Percentiles rank a stretch among this genome's conserved stretches.
Conservation (phyloP, 1,140 invertebrate genomes). For the Lasaia peninsularis region DNA sequence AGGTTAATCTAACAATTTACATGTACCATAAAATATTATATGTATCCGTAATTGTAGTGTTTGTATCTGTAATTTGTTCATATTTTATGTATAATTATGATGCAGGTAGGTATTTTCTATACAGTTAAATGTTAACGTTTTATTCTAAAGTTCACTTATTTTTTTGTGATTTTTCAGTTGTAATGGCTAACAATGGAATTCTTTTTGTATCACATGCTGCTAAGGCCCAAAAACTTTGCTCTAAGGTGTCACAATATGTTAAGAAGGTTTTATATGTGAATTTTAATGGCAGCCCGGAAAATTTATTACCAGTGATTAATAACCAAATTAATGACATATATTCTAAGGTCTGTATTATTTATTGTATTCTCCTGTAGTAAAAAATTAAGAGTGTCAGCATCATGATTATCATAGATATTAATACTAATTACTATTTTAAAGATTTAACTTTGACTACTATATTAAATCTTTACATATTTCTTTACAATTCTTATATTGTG, state of each 20-base stretch:
- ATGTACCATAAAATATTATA: constrained; percentile 25
- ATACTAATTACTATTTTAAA: too few relatives aligned
- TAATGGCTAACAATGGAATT: constrained; percentile 62
- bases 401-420: background rate
- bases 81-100: constrained; percentile 34
- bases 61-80: constrained; percentile 38
- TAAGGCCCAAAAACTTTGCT: constrained; percentile 48
- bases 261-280: constrained; percentile 59
- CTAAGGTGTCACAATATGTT: constrained; percentile 52
- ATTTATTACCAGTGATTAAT: constrained; percentile 42
- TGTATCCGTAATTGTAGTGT: constrained; percentile 31
- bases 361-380: too few relatives aligned
- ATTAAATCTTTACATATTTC: too few relatives aligned
- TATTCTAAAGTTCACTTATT: background rate
- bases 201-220: constrained; percentile 57
- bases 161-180: constrained; percentile 22
- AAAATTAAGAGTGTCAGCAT: background rate
- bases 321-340: constrained; percentile 59
- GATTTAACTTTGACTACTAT: too few relatives aligned
- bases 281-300: constrained; percentile 41
- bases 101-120: constrained; percentile 39
- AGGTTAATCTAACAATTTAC: constrained; percentile 3
- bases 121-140: background rate
- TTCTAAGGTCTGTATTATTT: constrained; percentile 42
- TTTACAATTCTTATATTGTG: too few relatives aligned